These are phyloP conservation scores for Nesospiza acunhae DNA, from an alignment of 2,113 vertebrate genomes.

Conservation along the genomic window DNA sequence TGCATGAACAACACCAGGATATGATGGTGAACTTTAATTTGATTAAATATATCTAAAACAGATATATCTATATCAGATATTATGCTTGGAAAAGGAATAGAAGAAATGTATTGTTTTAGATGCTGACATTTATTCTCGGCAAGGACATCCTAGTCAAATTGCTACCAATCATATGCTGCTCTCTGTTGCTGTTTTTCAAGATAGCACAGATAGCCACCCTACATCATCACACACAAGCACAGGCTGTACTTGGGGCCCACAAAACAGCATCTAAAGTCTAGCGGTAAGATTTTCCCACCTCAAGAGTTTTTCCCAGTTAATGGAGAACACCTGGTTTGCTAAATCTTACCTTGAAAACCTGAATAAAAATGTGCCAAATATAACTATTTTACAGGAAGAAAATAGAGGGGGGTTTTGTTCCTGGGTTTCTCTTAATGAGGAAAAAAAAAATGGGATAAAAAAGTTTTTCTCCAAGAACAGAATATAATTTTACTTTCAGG, in stretches of 20 bases:
- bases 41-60: no score
- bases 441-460: background rate
- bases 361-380: background rate
- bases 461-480: background rate
- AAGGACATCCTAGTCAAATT: background rate
- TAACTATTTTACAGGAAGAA: background rate
- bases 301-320: background rate
- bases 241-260: background rate
- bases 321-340: background rate
- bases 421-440: background rate
- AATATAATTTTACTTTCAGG: background rate
- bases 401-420: rapidly evolving
- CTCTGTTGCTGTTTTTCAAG: background rate
- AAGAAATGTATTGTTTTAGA: background rate
- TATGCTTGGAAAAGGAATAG: background rate
- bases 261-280: background rate
- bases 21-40: background rate
- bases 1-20: background rate
- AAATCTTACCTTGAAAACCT: background rate
- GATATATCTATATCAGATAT: background rate
- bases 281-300: background rate
- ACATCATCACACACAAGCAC: background rate
- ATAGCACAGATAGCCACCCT: rapidly evolving
- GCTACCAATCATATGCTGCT: background rate
- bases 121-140: background rate